Conservation (phyloP, 2,113 vertebrate genomes). For the Apistogramma diplotaenia region DNA sequence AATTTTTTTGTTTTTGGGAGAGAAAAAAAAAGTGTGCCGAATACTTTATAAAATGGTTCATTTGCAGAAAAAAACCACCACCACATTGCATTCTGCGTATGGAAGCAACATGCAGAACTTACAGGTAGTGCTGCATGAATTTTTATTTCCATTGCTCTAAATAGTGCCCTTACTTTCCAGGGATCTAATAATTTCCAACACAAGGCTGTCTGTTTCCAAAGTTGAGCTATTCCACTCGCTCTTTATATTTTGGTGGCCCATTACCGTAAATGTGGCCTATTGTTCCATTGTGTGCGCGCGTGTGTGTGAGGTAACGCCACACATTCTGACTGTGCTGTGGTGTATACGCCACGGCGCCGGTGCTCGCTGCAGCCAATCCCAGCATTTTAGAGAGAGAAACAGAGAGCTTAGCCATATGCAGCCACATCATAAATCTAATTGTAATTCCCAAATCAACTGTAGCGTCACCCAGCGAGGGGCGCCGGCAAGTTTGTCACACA, state of each 20-base stretch:
- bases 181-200: slow-evolving; percentile 63
- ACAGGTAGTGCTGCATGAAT: slow-evolving; percentile 39
- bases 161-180: slow-evolving; percentile 40
- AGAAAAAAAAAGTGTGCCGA: neutral
- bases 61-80: neutral
- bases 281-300: slow-evolving; percentile 52
- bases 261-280: slow-evolving; percentile 67
- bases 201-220: slow-evolving; percentile 56
- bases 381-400: slow-evolving; percentile 61
- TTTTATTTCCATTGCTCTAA: slow-evolving; percentile 50
- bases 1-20: neutral
- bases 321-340: slow-evolving; percentile 58
- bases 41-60: neutral
- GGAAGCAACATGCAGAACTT: neutral
- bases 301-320: slow-evolving; percentile 53
- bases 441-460: slow-evolving; percentile 81
- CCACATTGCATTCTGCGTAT: neutral
- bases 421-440: slow-evolving; percentile 84
- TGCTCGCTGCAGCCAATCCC: slow-evolving; percentile 56
- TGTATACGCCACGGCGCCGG: slow-evolving; percentile 64
- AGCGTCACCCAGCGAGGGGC: slow-evolving; percentile 64
- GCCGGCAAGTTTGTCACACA: slow-evolving; percentile 62
- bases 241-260: slow-evolving; percentile 62
- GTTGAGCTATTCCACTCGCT: slow-evolving; percentile 49
- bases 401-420: slow-evolving; percentile 81